Evolutionary conservation across 2,113 vertebrate species (phyloP), one percentile per base, ranked within the genome.

Genomic region (Acanthochromis polyacanthus): DNA sequence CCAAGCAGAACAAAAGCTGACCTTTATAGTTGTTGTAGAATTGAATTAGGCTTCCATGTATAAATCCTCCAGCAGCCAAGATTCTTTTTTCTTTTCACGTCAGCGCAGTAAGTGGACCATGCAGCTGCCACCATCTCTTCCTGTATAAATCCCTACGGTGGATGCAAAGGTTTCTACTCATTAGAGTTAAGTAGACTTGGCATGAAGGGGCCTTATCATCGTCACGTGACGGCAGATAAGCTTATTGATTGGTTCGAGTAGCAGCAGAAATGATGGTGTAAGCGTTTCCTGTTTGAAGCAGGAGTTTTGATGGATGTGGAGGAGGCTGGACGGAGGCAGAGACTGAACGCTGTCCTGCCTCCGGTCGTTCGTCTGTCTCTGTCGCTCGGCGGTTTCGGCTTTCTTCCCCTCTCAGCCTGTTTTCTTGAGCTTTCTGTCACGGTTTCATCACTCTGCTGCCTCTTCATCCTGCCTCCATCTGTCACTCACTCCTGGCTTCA

Each of bases 261-360:
- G 73, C 83, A 83, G 75, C 38, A 45, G 71, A 83, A 78, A 48
- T 50, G 52, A n/a, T 15, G 5, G 63, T 14, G 62, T 76, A 77
- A 84, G 84, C 57, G 19, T 86, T 86, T 91, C 64, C 52, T 58
- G 78, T 63, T 12, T 23, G 51, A 56, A 70, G 82, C 82, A 83
- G 77, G 88, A 83, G 82, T 79, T 36, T 73, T 86, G 85, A 89
- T 83, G 66, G 71, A 90, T 82, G 74, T 58, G 45, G 63, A 51
- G 48, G 59, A 55, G 55, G 36, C 59, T 40, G 1, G 38, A 25
- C 53, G 62, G 50, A 5, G 75, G 69, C 75, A 73, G 75, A 68
- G 83, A 80, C 48, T n/a, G 78, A 81, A 64, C n/a, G 8, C 17
- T 46, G 51, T 76, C 63, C 75, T 46, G 4, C 62, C 6, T 57